Evolutionary conservation across 2,113 vertebrate species (phyloP), one percentile per base, ranked within the genome.

Genomic region (Rattus rattus): DNA sequence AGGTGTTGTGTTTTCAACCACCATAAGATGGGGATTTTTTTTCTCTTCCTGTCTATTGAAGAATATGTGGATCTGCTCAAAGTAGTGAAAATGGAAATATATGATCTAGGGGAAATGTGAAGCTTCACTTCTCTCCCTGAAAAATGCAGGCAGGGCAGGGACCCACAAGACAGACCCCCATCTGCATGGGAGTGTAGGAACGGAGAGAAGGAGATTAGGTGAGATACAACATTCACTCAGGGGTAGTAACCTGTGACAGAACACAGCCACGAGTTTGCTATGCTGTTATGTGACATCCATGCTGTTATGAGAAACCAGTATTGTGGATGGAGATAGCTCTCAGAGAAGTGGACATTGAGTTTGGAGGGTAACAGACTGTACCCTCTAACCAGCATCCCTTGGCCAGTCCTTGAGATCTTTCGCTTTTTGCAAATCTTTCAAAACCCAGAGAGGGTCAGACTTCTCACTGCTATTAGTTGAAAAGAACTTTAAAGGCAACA

Each of bases 381-480:
- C 3, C 7, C 4, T 70, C 49, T 84, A 26, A n/a, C 56, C 52
- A 36, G 7, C 5, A 80, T 20, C 69, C 70, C 47, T 33, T 26
- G 63, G 4, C 43, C 79, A 83, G 6, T 76, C 59, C 88, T 91
- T 33, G 75, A 36, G 30, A 47, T 79, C 30, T 59, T 56, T 65
- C 88, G 26, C 52, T 16, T 19, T 77, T 24, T 19, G 20, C 95
- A 96, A 83, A 91, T 98, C 91, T 98, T 95, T 97, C 96, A 63
- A 28, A 0, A 83, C 2, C 13, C 10, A 56, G 39, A 87, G 52
- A 72, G 85, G 52, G n/a, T 94, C 69, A 96, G 8, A 85, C 85
- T 33, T 70, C 26, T 94, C 88, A 77, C 19, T 67, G 43, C 14
- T 91, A 22, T 98, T 96, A 94, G 65, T 97, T 98, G 95, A 93